Evolutionary conservation across 2,113 vertebrate species (phyloP).

Genomic region (Tor tambroides): DNA sequence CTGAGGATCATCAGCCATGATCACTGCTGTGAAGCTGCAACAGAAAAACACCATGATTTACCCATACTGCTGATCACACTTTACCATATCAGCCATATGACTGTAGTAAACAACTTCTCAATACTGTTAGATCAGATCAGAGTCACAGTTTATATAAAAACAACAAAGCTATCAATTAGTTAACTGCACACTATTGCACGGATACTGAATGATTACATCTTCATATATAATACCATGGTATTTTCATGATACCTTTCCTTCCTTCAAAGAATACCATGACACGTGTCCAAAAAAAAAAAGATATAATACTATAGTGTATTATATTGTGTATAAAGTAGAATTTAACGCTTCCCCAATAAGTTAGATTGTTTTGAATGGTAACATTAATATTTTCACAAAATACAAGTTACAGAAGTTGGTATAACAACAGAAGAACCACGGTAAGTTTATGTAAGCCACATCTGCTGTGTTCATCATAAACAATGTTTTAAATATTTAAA

Average conservation of each 20-base stretch:
- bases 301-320: background rate
- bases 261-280: background rate
- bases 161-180: background rate
- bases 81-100: background rate
- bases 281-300: background rate
- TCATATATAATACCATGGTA: background rate
- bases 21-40: constrained; percentile 37
- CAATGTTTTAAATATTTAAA: background rate
- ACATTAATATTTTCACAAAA: background rate
- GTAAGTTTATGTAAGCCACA: background rate
- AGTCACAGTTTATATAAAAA: background rate
- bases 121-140: background rate
- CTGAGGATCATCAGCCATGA: constrained; percentile 94
- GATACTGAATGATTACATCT: background rate
- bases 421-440: background rate
- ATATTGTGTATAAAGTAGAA: no score
- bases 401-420: no score
- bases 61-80: no score
- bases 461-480: background rate
- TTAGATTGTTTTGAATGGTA: background rate
- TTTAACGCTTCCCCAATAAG: no score
- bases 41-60: background rate
- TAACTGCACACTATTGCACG: background rate
- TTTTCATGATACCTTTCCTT: background rate
- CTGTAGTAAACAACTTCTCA: background rate